These are phyloP conservation scores for Aldrovandia affinis DNA, from an alignment of 2,797 vertebrate species.

Conservation along the genomic window DNA sequence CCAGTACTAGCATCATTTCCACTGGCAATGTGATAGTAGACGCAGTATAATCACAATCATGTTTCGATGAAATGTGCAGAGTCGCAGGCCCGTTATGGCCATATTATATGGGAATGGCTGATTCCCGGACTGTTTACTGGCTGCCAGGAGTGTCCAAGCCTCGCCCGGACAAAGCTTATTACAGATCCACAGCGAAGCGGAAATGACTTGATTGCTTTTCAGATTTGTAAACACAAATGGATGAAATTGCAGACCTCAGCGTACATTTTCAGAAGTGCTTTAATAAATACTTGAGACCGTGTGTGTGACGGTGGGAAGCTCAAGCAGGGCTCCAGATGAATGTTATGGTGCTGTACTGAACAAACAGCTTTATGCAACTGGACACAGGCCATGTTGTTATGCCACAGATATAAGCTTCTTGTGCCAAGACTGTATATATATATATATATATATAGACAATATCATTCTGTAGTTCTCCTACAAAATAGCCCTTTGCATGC, in stretches of 20 bases:
- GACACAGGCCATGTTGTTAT: not conserved
- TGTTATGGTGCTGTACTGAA: not conserved
- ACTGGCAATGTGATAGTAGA: not conserved
- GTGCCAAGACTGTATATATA: not conserved
- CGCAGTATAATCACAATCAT: not conserved
- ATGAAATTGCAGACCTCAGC: not conserved
- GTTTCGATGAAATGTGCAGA: constrained; percentile 2
- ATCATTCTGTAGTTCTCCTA: not conserved
- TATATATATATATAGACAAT: too few relatives aligned
- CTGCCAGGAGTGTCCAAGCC: not conserved
- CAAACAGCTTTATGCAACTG: not conserved
- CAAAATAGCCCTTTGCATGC: not conserved
- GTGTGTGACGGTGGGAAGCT: not conserved
- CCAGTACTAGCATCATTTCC: not conserved
- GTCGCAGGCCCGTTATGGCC: not conserved
- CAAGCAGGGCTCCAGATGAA: not conserved
- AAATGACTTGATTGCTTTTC: not conserved
- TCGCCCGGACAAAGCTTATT: too few relatives aligned
- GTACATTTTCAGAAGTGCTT: not conserved
- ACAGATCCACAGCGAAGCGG: too few relatives aligned
- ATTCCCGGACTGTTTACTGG: not conserved
- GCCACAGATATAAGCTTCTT: not conserved
- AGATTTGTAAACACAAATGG: too few relatives aligned
- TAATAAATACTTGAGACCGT: not conserved
- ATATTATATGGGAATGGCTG: not conserved